Conservation (phyloP, 2,888 invertebrate genomes). For the Phymatocera aterrima region DNA sequence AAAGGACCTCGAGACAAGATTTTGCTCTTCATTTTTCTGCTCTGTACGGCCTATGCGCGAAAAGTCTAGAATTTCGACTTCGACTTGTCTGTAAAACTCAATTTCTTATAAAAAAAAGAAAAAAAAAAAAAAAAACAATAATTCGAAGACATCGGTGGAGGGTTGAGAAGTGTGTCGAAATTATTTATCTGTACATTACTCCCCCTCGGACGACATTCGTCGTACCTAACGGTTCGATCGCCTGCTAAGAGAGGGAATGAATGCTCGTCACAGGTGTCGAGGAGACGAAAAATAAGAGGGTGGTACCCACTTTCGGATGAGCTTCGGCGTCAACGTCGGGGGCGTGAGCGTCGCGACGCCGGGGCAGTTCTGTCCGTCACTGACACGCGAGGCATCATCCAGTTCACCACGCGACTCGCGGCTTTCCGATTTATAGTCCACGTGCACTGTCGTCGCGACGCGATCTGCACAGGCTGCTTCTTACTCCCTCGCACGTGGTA, state of each 20-base stretch:
- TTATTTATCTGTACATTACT: too few species aligned
- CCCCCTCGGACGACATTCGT: not conserved
- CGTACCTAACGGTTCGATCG: not conserved
- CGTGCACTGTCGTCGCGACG: slow-evolving; percentile 44
- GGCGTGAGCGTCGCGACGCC: slow-evolving; percentile 51
- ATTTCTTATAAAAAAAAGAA: too few species aligned
- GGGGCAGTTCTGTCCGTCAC: slow-evolving; percentile 59
- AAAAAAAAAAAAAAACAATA: too few species aligned
- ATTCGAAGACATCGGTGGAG: too few species aligned
- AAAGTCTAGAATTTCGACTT: too few species aligned
- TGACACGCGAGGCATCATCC: slow-evolving; percentile 69
- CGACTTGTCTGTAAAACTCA: too few species aligned
- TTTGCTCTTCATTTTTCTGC: too few species aligned
- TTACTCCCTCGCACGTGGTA: not conserved
- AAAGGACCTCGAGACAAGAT: too few species aligned
- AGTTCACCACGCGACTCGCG: slow-evolving; percentile 63
- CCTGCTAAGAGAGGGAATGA: not conserved
- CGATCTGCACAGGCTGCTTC: not conserved
- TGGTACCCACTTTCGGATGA: slow-evolving; percentile 3
- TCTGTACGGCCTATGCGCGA: too few species aligned
- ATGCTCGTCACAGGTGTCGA: not conserved
- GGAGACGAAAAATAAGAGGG: not conserved
- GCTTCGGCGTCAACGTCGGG: slow-evolving; percentile 20
- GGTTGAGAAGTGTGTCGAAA: too few species aligned
- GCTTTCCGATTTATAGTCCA: slow-evolving; percentile 16